These are phyloP conservation scores for Patiria pectinifera DNA, from an alignment of 53 echinoderm and acorn worm species.

Conservation along the genomic window DNA sequence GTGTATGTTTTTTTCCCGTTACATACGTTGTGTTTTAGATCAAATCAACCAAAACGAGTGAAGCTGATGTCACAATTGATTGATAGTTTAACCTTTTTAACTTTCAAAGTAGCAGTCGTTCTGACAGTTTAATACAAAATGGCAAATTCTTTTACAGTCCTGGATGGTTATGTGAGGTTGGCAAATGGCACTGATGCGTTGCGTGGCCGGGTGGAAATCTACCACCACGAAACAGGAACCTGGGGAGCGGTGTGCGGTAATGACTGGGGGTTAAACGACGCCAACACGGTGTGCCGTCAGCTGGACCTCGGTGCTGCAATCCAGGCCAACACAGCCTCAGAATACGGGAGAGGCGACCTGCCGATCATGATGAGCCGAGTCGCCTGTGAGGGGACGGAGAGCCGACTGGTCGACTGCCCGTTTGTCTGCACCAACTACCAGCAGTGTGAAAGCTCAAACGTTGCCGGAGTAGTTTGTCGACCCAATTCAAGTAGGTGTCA, in stretches of 20 bases:
- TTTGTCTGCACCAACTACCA: constrained; percentile 7
- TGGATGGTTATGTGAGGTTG: too few species aligned
- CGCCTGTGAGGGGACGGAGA: constrained; percentile 21
- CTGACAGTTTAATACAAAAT: too few species aligned
- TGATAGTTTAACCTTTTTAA: too few species aligned
- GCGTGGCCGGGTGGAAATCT: constrained; percentile 25
- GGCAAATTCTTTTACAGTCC: too few species aligned
- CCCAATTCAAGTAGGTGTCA: background rate
- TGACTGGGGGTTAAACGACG: constrained; percentile 8
- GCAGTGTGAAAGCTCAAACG: background rate
- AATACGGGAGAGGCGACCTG: background rate
- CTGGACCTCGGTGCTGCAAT: background rate
- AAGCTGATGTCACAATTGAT: too few species aligned
- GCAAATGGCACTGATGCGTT: background rate
- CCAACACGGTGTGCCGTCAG: constrained; percentile 10
- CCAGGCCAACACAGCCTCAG: background rate
- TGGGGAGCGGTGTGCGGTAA: constrained; percentile 32
- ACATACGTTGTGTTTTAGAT: too few species aligned
- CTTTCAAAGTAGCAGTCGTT: too few species aligned
- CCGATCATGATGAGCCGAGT: constrained; percentile 16
- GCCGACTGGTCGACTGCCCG: constrained; percentile 16
- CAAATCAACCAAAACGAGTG: too few species aligned
- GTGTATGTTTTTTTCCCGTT: too few species aligned
- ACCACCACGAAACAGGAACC: background rate
- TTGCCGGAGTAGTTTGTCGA: background rate